These are phyloP conservation scores for Alca torda DNA, from an alignment of 2,797 vertebrate species.

Conservation along the genomic window DNA sequence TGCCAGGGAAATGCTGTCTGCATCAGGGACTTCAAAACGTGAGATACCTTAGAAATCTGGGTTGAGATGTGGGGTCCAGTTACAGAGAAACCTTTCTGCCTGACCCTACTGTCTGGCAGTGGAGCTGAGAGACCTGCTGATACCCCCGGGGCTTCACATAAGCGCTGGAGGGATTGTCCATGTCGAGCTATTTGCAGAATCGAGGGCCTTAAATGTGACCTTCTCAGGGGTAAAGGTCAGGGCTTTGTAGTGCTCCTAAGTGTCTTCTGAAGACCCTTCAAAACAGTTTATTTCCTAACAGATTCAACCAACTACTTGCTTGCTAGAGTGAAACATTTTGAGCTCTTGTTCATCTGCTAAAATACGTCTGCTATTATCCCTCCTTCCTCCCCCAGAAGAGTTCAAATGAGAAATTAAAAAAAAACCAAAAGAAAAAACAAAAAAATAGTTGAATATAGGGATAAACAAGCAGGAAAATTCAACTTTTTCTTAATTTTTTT, in stretches of 20 bases:
- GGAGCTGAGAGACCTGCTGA: neutral
- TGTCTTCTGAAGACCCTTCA: conserved; percentile 6
- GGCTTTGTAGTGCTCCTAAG: conserved; percentile 3
- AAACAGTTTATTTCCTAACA: neutral
- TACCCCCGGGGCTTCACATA: neutral
- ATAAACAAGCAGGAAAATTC: neutral
- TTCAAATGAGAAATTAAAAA: neutral
- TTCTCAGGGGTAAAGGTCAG: conserved; percentile 9
- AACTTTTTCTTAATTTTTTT: neutral
- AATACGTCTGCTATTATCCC: neutral
- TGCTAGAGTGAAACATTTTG: neutral
- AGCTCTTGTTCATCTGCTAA: neutral
- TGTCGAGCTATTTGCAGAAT: neutral
- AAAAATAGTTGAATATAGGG: neutral
- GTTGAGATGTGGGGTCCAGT: neutral
- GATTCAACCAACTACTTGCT: neutral
- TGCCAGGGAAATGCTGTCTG: conserved; percentile 32
- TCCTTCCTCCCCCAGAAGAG: neutral
- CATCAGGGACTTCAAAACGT: neutral
- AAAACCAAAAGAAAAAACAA: neutral
- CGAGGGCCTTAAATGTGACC: neutral
- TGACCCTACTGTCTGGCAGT: neutral
- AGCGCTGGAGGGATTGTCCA: neutral
- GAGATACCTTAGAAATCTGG: neutral
- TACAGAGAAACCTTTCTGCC: neutral